Conservation (phyloP, 2,797 vertebrate species). For the Alfaro cultratus region DNA sequence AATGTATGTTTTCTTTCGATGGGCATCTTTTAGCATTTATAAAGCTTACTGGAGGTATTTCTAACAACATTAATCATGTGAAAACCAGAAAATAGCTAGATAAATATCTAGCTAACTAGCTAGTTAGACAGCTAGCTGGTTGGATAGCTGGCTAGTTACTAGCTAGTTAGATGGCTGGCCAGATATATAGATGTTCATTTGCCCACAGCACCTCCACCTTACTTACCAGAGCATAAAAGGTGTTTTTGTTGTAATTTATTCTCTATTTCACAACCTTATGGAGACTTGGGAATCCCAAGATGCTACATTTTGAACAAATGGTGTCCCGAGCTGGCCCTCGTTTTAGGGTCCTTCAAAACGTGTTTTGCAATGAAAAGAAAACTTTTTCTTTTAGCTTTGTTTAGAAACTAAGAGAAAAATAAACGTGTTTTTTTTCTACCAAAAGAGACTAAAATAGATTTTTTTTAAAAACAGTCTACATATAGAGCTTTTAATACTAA, state of each 20-base stretch:
- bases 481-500: neutral
- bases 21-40: conserved; percentile 58
- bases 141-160: neutral
- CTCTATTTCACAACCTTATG: neutral
- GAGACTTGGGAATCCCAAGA: neutral
- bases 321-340: neutral
- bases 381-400: neutral
- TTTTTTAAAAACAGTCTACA: neutral
- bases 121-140: neutral
- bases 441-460: neutral
- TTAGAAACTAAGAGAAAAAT: neutral
- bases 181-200: neutral
- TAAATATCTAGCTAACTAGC: no score
- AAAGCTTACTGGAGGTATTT: neutral
- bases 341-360: neutral
- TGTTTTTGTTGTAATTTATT: neutral
- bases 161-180: neutral
- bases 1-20: neutral
- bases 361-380: neutral
- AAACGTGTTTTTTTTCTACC: neutral
- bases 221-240: neutral
- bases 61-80: neutral
- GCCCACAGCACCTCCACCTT: no score
- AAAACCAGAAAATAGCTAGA: no score
- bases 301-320: neutral